Conservation (phyloP, 2,797 vertebrate species). For the Clarias pachynema region DNA sequence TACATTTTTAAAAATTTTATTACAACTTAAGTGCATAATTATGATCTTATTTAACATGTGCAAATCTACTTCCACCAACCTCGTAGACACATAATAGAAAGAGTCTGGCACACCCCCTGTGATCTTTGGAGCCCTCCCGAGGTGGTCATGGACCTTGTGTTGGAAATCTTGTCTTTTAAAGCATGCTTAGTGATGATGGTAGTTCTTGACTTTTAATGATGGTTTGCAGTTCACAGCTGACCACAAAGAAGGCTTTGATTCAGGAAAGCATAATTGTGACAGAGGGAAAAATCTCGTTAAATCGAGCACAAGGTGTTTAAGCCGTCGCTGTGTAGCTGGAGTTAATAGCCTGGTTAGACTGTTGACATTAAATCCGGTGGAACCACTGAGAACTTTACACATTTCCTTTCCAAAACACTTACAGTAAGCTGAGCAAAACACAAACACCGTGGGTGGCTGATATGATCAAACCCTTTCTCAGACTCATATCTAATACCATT, state of each 20-base stretch:
- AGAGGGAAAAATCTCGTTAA: background rate
- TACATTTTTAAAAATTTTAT: too few relatives aligned
- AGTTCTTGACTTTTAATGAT: background rate
- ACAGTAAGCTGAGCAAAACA: background rate
- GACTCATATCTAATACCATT: background rate
- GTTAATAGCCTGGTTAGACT: slow-evolving; percentile 2
- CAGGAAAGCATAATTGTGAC: background rate
- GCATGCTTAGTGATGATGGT: background rate
- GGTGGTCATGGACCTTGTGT: too few relatives aligned
- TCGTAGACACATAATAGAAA: too few relatives aligned
- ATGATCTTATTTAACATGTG: too few relatives aligned
- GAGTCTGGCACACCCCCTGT: too few relatives aligned
- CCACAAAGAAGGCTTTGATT: background rate
- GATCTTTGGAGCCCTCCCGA: too few relatives aligned
- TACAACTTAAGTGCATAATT: too few relatives aligned
- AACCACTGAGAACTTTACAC: background rate
- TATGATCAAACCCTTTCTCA: background rate
- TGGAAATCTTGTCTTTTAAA: background rate
- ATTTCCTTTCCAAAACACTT: background rate
- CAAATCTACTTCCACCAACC: too few relatives aligned
- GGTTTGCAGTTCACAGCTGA: background rate
- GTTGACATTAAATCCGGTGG: background rate
- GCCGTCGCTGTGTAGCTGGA: background rate
- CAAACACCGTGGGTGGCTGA: slow-evolving; percentile 4
- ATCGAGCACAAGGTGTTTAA: background rate